Conservation (phyloP, 2,113 vertebrate genomes). For the Gadus chalcogrammus region DNA sequence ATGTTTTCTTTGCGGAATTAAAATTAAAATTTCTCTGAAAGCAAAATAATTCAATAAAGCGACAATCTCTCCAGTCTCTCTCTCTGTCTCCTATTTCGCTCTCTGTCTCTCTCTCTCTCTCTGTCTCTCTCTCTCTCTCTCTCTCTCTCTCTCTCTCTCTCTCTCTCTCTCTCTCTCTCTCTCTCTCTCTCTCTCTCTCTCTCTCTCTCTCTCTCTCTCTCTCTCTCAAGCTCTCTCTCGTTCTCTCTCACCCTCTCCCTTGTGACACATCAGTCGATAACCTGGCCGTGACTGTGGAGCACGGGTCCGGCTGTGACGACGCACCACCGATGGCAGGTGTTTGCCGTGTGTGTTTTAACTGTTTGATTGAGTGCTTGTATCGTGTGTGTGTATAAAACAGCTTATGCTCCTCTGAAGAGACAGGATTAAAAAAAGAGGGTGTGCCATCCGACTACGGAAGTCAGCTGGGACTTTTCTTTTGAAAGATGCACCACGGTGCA, state of each 20-base stretch:
- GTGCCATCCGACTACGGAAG: conserved; percentile 23
- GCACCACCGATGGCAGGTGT: conserved; percentile 17
- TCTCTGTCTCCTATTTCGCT: too few species aligned
- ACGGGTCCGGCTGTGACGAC: background rate
- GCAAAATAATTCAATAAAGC: background rate
- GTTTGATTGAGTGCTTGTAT: conserved; percentile 18
- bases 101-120: too few species aligned
- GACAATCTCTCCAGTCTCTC: too few species aligned
- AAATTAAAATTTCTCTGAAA: conserved; percentile 1
- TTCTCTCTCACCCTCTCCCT: background rate
- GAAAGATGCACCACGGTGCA: conserved; percentile 9
- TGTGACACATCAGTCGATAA: background rate
- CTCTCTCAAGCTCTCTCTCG: too few species aligned
- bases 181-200: too few species aligned
- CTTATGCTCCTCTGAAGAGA: conserved; percentile 14
- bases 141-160: background rate
- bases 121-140: too few species aligned
- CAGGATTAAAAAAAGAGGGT: background rate
- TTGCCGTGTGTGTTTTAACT: conserved; percentile 9
- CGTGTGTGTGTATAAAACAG: conserved; percentile 14
- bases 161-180: too few species aligned
- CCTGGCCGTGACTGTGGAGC: background rate
- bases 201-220: too few species aligned
- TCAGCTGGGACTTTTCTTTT: conserved; percentile 40
- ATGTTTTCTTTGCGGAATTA: background rate